Evolutionary conservation across 1,140 invertebrate species (phyloP), one percentile per base, ranked within the genome.

Genomic region (Heliconius melpomene): DNA sequence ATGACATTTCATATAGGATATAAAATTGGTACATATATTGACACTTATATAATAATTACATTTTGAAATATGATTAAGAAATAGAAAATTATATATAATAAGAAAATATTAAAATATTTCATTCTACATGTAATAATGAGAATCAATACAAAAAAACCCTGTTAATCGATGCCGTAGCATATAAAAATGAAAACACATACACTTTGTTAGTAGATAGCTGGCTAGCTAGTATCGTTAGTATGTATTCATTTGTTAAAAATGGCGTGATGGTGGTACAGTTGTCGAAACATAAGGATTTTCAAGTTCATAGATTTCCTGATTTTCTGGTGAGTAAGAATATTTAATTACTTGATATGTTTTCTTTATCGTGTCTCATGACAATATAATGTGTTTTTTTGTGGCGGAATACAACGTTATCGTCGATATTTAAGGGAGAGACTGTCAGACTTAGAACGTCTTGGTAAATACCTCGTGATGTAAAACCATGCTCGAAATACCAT

Each of bases 361-460:
- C 85, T 82, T 60, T 74, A 75, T 76, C 79, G 77, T 75, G 75
- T 92, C 82, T 78, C 77, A 89, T 82, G 81, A 83, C 78, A 81
- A 82, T 86, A 83, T 74, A 76, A 81, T 71, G 72, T 82, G 77
- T 82, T 87, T 88, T 83, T 84, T 73, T 85, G 50, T 38, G 74
- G 29, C 72, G 32, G 85, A 66, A 85, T 78, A 74, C 75, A 84
- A 84, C 79, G 79, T 90, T 90, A 86, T 88, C 85, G 83, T 82
- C 86, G 87, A 90, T 91, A 95, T 88, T 94, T 90, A 87, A 94
- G 93, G 94, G 94, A 95, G 94, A 95, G 94, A 95, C 94, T 89
- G 83, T 83, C 83, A 83, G 84, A 80, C 84, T 87, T 76, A 82
- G 88, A 88, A 79, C 86, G 80, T 89, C 86, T 89, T 83, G 81